Conservation (phyloP, 2,888 invertebrate species). For the Alcis repandata region DNA sequence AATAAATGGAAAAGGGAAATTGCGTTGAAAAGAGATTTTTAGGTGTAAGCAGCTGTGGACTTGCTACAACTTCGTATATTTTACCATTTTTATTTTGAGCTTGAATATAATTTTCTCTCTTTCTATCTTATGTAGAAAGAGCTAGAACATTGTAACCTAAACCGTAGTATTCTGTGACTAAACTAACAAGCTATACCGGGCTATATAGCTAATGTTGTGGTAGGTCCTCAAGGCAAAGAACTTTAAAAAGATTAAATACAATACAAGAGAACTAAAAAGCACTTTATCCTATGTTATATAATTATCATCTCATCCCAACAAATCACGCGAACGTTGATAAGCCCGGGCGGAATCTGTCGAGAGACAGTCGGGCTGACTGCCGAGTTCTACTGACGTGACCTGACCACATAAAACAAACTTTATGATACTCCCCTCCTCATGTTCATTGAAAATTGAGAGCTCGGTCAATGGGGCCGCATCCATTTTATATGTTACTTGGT, state of each 20-base stretch:
- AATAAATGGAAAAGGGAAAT: background rate
- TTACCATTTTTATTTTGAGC: background rate
- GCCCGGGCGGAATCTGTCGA: constrained; percentile 28
- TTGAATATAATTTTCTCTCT: background rate
- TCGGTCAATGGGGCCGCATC: constrained; percentile 41
- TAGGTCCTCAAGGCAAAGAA: no score
- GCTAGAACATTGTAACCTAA: background rate
- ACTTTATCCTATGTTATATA: no score
- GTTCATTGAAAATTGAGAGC: constrained; percentile 65
- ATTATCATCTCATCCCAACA: constrained; percentile 18
- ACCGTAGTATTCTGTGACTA: no score
- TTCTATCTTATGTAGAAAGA: background rate
- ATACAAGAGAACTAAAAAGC: no score
- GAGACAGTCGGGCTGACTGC: constrained; percentile 58
- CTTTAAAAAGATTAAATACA: no score
- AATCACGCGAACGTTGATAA: constrained; percentile 19
- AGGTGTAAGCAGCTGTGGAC: background rate
- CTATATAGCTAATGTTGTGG: no score
- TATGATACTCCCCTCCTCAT: constrained; percentile 50
- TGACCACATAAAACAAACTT: constrained; percentile 56
- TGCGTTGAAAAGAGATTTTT: background rate
- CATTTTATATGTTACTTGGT: constrained; percentile 35
- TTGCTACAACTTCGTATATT: background rate
- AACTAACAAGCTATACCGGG: no score
- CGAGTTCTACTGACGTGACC: constrained; percentile 65